A percentile compares a stretch with the other conserved stretches of the same genome.
Evolutionary conservation across 2,113 vertebrate genomes (phyloP).

Genomic region (Daboia siamensis): DNA sequence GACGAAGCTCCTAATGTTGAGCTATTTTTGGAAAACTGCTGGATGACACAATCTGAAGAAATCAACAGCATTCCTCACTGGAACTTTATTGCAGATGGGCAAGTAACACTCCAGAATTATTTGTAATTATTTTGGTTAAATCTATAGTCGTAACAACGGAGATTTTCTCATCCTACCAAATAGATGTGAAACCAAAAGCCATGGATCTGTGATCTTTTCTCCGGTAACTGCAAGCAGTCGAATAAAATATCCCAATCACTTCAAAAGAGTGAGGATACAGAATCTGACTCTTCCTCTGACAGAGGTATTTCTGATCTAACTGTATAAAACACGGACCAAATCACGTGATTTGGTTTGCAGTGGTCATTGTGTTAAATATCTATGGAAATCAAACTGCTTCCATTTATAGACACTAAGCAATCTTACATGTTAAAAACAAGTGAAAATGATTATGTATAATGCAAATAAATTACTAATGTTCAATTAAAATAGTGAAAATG

Average conservation of each 20-base stretch:
- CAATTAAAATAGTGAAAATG: background rate
- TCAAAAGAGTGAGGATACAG: conserved; percentile 52
- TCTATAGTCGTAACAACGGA: background rate
- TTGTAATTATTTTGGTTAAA: background rate
- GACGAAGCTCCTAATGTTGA: background rate
- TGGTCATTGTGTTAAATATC: background rate
- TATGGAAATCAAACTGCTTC: background rate
- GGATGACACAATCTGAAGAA: conserved; percentile 39
- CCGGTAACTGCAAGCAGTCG: conserved; percentile 21
- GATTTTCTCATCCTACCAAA: conserved; percentile 31
- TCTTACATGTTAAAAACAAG: background rate
- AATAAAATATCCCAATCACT: conserved; percentile 38
- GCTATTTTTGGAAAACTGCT: conserved; percentile 48
- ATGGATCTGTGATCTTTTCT: conserved; percentile 31
- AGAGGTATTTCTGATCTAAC: conserved; percentile 26
- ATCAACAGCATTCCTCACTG: conserved; percentile 32
- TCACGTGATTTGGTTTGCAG: background rate
- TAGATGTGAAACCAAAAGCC: conserved; percentile 37
- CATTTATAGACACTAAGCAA: background rate
- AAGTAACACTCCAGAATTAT: conserved; percentile 2
- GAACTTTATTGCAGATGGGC: conserved; percentile 45
- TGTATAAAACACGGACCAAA: background rate
- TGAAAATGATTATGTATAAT: background rate
- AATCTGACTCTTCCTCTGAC: background rate
- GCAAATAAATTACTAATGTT: background rate